A percentile compares a stretch with the other conserved stretches of the same genome.
These are phyloP conservation scores for Rhabditoides inermis DNA, from an alignment of 2,888 invertebrate species.

Conservation along the genomic window DNA sequence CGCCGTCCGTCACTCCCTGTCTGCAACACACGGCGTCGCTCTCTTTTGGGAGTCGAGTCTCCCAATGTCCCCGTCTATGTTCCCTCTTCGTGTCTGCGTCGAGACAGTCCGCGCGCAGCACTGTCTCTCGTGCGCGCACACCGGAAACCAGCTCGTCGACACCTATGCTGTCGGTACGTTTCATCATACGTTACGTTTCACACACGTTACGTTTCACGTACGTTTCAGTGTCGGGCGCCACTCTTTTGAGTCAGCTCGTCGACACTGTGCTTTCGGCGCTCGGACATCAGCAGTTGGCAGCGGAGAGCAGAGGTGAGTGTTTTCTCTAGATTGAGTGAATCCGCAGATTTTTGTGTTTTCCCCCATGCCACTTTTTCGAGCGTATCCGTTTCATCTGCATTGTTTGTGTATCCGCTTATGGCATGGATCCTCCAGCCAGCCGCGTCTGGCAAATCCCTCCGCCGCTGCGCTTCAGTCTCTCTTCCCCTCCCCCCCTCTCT, in stretches of 20 bases:
- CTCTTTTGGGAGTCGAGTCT: no score
- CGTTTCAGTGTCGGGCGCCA: slow-evolving; percentile 50
- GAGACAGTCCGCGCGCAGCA: slow-evolving; percentile 59
- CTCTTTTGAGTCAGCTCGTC: slow-evolving; percentile 63
- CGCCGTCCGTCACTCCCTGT: no score
- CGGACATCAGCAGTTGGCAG: slow-evolving; percentile 64
- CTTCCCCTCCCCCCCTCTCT: not conserved
- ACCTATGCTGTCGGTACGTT: slow-evolving; percentile 91
- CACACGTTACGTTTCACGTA: slow-evolving; percentile 53
- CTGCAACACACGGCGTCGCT: no score
- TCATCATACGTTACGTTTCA: slow-evolving; percentile 65
- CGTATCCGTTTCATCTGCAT: no score
- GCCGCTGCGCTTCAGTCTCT: not conserved
- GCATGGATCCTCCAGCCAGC: no score
- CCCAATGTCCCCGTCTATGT: no score
- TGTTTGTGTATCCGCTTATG: no score
- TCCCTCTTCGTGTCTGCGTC: slow-evolving; percentile 85
- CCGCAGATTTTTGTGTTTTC: not conserved
- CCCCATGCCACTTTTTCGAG: no score
- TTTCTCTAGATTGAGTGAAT: not conserved
- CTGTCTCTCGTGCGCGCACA: slow-evolving; percentile 50
- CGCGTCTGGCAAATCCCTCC: no score
- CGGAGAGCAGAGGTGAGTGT: slow-evolving; percentile 56
- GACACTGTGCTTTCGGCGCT: slow-evolving; percentile 80
- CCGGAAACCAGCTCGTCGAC: slow-evolving; percentile 59